Percentiles rank a stretch among this genome's conserved stretches.
These are phyloP conservation scores for Philotrypesis tridentata DNA, from an alignment of 1,140 invertebrate species.

Conservation along the genomic window DNA sequence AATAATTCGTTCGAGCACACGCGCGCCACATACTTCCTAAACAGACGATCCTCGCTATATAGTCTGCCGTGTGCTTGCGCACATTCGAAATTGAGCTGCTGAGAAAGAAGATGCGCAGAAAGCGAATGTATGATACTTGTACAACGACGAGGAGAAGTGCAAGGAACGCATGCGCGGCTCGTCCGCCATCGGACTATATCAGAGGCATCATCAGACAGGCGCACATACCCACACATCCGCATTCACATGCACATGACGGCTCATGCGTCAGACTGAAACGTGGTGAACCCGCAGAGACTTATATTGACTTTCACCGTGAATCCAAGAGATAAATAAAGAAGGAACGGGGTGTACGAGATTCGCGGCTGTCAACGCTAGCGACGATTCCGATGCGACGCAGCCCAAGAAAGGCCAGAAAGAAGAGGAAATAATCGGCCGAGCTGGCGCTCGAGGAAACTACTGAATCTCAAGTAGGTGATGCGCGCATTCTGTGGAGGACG, in stretches of 20 bases:
- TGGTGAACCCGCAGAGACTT: background rate
- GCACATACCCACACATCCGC: no score
- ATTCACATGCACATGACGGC: no score
- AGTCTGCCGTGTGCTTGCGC: no score
- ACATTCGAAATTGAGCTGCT: no score
- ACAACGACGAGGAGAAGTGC: background rate
- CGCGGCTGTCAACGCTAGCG: background rate
- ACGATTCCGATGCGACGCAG: background rate
- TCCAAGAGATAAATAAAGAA: background rate
- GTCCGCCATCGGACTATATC: slow-evolving; percentile 11
- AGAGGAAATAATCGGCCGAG: background rate
- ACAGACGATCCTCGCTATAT: no score
- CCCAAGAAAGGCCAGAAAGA: background rate
- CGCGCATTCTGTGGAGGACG: background rate
- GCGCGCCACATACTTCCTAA: no score
- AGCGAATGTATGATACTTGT: no score
- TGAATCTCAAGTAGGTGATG: background rate
- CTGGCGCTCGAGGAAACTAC: background rate
- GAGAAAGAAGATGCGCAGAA: no score
- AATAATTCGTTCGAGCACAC: background rate
- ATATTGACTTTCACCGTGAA: background rate
- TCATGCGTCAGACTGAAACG: no score
- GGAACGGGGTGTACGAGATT: background rate
- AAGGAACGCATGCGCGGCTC: slow-evolving; percentile 17
- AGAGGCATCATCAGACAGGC: no score